Evolutionary conservation across 2,113 vertebrate species (phyloP).

Genomic region (Datnioides undecimradiatus): DNA sequence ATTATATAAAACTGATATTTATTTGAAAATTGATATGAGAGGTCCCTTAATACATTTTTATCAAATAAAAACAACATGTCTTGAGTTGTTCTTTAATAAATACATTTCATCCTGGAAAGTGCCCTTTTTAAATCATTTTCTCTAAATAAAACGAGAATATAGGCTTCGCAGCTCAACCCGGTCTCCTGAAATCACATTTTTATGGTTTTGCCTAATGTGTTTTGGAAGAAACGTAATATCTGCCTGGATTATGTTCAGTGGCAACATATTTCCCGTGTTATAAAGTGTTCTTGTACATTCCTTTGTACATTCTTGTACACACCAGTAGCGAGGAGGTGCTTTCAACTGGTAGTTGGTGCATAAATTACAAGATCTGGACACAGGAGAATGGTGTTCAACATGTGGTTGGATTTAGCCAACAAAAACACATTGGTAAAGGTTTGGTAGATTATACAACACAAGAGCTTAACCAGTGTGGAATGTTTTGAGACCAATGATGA

Average conservation of each 20-base stretch:
- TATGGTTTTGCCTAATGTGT: background rate
- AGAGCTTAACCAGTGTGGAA: too few species aligned
- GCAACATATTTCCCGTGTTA: background rate
- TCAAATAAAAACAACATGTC: background rate
- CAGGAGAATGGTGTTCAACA: background rate
- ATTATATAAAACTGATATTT: background rate
- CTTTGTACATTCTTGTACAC: background rate
- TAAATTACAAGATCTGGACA: background rate
- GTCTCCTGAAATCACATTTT: background rate
- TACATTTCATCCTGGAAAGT: background rate
- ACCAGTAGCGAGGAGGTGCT: background rate
- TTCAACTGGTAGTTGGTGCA: background rate
- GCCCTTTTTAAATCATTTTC: background rate
- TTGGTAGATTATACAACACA: too few species aligned
- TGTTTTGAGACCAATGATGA: too few species aligned
- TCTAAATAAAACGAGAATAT: background rate
- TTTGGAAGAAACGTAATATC: background rate
- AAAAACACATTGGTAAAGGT: background rate
- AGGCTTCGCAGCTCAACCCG: background rate
- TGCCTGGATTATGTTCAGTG: background rate
- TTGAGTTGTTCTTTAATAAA: background rate
- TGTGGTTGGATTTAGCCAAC: background rate
- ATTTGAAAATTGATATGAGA: conserved; percentile 1
- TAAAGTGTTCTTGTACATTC: too few species aligned
- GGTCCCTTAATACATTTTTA: background rate